Base-by-base conservation (phyloP, 2,888 invertebrate species). In the Lycocerus yunnanus region DNA sequence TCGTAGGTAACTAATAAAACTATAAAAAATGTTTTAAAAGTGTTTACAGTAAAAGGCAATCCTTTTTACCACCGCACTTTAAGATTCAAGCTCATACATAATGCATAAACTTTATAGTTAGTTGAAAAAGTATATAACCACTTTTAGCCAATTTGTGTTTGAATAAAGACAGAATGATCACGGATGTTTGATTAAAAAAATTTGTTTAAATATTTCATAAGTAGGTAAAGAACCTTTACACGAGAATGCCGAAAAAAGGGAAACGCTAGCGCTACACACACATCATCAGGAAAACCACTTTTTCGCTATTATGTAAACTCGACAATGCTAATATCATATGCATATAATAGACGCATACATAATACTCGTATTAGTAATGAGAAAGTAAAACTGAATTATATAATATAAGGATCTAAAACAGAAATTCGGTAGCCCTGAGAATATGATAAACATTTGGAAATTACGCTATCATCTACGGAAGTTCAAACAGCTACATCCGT, bases 401-500 rank as follows among this genome's bases (percentile, higher is more conserved):
- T 43, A 43, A 43, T 43, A 43, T 43, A 43, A 43, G n/a, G 43
- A 43, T 43, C 43, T 43, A 43, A 43, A 43, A 43, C 43, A 43
- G 43, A 43, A 43, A 63, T 60, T 60, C 13, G 20, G 61, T 63
- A 63, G 16, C 43, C 18, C 68, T 20, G 73, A 60, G 61, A 71
- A 75, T 61, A 16, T 69, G 71, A 74, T 71, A 71, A 75, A 72
- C 68, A 66, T 71, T 73, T 60, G 58, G 73, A 71, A 76, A 76
- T 68, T 65, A 73, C 76, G 63, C 73, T 76, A 76, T 76, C 76
- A 61, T 66, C 67, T 21, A 71, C 76, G 73, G 73, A 76, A 73
- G 72, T 71, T 63, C 58, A 72, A 66, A 16, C 60, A 68, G 24
- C 58, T 72, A 75, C 72, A 70, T 75, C 75, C 75, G 70, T 68